Conservation (phyloP, 1,140 invertebrate genomes). For the Diachasmimorpha longicaudata region DNA sequence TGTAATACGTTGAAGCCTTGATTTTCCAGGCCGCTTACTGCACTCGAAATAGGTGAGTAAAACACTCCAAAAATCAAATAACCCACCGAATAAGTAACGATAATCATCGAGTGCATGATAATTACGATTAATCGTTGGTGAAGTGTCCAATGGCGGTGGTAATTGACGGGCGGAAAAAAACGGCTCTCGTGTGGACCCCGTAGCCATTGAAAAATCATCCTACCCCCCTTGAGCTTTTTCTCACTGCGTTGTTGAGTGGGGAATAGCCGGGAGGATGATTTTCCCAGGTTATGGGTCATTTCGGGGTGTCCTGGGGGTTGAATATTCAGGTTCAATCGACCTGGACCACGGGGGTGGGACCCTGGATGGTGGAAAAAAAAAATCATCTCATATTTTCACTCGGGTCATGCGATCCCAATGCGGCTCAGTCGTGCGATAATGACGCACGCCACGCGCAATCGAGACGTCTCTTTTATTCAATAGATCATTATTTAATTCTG, state of each 20-base stretch:
- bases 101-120: not conserved
- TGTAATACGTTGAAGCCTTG: constrained; percentile 57
- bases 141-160: constrained; percentile 25
- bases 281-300: not conserved
- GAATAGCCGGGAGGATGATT: not conserved
- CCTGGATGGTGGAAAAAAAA: not conserved
- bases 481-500: not conserved
- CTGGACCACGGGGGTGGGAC: not conserved
- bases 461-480: constrained; percentile 23
- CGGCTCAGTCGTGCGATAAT: constrained; percentile 30
- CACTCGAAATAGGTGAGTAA: constrained; percentile 56
- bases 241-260: not conserved
- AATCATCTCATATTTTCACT: constrained; percentile 16
- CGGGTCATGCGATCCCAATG: constrained; percentile 28
- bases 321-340: not conserved
- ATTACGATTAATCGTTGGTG: constrained; percentile 21
- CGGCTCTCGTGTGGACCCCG: constrained; percentile 43
- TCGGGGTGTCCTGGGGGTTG: not conserved
- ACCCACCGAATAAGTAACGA: not conserved
- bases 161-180: constrained; percentile 11
- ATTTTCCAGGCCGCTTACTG: constrained; percentile 57
- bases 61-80: constrained; percentile 10
- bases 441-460: constrained; percentile 40
- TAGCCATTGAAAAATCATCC: constrained; percentile 38
- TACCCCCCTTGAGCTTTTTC: not conserved